Percentiles rank a stretch among this genome's conserved stretches.
Evolutionary conservation across 2,888 invertebrate species (phyloP).

Genomic region (Scotopteryx bipunctaria): DNA sequence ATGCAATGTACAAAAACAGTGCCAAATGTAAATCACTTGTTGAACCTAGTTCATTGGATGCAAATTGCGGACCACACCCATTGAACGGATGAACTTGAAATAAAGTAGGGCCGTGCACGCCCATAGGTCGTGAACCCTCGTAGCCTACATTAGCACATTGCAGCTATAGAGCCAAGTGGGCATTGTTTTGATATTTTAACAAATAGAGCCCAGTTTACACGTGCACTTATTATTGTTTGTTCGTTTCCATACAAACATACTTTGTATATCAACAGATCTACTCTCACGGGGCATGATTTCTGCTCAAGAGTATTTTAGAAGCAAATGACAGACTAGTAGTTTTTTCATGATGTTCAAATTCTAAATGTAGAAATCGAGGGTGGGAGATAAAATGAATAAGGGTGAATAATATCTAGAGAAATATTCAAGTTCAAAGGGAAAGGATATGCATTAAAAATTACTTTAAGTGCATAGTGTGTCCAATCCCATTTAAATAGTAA

Average conservation of each 20-base stretch:
- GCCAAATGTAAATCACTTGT: conserved; percentile 34
- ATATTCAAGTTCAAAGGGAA: conserved; percentile 11
- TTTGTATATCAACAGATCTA: conserved; percentile 14
- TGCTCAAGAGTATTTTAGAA: not conserved
- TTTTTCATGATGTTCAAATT: not conserved
- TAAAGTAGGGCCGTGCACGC: conserved; percentile 60
- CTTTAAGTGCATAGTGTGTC: not conserved
- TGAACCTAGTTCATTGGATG: conserved; percentile 48
- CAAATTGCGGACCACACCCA: conserved; percentile 59
- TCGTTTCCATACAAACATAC: conserved; percentile 14
- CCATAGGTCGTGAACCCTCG: conserved; percentile 58
- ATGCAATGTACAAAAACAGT: conserved; percentile 25
- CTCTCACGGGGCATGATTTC: conserved; percentile 18
- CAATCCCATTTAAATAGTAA: not conserved
- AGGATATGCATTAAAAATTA: not conserved
- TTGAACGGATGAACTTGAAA: conserved; percentile 54
- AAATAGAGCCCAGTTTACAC: conserved; percentile 22
- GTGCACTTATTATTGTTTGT: conserved; percentile 20
- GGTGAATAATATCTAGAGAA: conserved; percentile 12
- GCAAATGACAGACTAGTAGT: no score
- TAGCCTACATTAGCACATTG: conserved; percentile 30
- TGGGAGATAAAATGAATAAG: not conserved
- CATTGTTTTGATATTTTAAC: conserved; percentile 29
- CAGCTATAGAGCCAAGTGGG: conserved; percentile 22
- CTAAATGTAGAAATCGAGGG: not conserved